These are phyloP conservation scores for Anguilla marmorata DNA, from an alignment of 2,797 vertebrate genomes.

Conservation along the genomic window DNA sequence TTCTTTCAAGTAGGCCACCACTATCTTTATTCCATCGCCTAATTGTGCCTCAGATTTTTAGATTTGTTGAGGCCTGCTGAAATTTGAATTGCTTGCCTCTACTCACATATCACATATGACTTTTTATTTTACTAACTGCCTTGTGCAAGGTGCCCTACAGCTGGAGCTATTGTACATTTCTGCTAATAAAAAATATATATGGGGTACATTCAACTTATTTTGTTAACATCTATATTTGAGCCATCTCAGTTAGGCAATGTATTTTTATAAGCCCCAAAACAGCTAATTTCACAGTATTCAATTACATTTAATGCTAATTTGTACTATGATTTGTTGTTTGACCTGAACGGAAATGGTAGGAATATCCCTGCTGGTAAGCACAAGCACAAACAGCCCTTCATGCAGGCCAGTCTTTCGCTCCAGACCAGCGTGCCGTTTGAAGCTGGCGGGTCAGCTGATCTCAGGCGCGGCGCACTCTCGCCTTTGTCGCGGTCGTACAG, in stretches of 20 bases:
- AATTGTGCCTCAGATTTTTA: neutral
- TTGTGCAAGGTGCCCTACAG: neutral
- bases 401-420: no score
- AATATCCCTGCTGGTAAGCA: no score
- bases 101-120: neutral
- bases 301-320: no score
- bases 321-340: no score
- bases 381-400: no score
- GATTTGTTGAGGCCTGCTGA: neutral
- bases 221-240: no score
- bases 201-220: no score
- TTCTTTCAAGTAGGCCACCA: neutral
- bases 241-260: no score
- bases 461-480: conserved; percentile 48
- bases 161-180: neutral
- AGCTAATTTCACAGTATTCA: no score
- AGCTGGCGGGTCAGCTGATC: neutral
- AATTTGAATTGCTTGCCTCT: neutral
- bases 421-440: neutral
- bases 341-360: no score
- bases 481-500: conserved; percentile 88
- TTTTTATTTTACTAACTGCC: neutral
- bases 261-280: no score
- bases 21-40: neutral
- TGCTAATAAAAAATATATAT: neutral